These are phyloP conservation scores for Microctonus hyperodae DNA, from an alignment of 2,888 invertebrate genomes.

Conservation along the genomic window DNA sequence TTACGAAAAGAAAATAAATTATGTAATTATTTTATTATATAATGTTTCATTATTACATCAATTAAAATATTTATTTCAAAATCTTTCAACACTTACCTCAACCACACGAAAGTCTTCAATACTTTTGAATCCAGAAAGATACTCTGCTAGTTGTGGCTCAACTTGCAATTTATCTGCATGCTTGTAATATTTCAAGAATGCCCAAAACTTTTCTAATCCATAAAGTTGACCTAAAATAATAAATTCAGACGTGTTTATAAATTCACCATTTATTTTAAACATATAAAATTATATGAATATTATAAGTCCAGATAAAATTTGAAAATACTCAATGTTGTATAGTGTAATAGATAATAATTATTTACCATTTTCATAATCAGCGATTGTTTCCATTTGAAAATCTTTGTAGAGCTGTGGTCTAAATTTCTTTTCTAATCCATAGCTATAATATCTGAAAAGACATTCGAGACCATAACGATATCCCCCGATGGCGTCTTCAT, in stretches of 20 bases:
- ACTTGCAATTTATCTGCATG: constrained; percentile 78
- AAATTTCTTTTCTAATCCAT: constrained; percentile 96
- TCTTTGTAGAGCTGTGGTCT: constrained; percentile 94
- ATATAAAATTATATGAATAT: too few relatives aligned
- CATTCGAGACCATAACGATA: constrained; percentile 89
- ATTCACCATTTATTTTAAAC: too few relatives aligned
- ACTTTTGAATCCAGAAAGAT: constrained; percentile 80
- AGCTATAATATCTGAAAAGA: constrained; percentile 95
- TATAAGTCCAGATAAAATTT: too few relatives aligned
- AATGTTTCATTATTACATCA: too few relatives aligned
- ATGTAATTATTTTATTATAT: too few relatives aligned
- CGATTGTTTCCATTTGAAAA: constrained; percentile 92
- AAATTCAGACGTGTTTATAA: too few relatives aligned
- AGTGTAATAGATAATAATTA: constrained; percentile 38
- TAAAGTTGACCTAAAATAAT: constrained; percentile 85
- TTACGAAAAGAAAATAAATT: constrained; percentile 20
- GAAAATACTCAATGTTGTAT: too few relatives aligned
- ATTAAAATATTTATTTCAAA: neutral
- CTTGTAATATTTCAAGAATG: constrained; percentile 96
- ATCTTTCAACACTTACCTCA: constrained; percentile 66
- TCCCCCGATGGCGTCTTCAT: constrained; percentile 90
- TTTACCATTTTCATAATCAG: constrained; percentile 87
- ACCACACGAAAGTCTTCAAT: constrained; percentile 89
- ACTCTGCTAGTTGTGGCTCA: constrained; percentile 75
- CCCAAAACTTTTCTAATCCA: constrained; percentile 99